Base-by-base conservation (phyloP, 1,140 invertebrate genomes). In the Polypedilum pembai region DNA sequence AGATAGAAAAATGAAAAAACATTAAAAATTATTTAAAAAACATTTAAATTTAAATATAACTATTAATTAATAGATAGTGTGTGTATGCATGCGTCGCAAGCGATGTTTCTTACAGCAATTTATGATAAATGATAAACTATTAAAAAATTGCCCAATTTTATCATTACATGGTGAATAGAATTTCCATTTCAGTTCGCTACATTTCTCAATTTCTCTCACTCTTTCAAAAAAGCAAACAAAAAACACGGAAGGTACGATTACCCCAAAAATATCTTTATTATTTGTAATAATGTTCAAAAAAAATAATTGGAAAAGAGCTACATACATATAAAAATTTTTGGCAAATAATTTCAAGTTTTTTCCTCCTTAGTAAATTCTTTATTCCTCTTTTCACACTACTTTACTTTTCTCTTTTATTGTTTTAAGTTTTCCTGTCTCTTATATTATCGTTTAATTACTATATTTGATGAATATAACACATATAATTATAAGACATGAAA, bases 61-160 rank as follows among this genome's bases (percentile, higher is more conserved):
- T 69, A 69, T 18, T 69, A 69, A 69, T 69, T 69, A 69, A 69
- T 69, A 69, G 65, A 69, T 69, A 69, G 65, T 69, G 65, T 69
- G 65, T 69, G 65, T 69, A 69, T 69, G 65, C 65, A 21, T 69
- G 65, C 65, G 65, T 69, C 65, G 65, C 65, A 69, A 69, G 65
- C 65, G 65, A 21, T 69, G 65, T 69, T 56, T 69, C 65, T 69
- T 69, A 69, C 65, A 69, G 65, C 65, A 69, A 69, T 69, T 69
- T 56, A 56, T 56, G 45, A 56, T 56, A 56, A 33, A 56, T 56
- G 45, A 56, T n/a, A n/a, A 56, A n/a, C 12, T 56, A 56, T 56
- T n/a, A 56, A 56, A 56, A 56, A 56, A 56, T 56, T 56, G 45
- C 45, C 45, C 45, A 56, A 56, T 56, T 56, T 56, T 56, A 56